These are phyloP conservation scores for Oreochromis tanganicae DNA, from an alignment of 2,113 vertebrate genomes.

Conservation along the genomic window DNA sequence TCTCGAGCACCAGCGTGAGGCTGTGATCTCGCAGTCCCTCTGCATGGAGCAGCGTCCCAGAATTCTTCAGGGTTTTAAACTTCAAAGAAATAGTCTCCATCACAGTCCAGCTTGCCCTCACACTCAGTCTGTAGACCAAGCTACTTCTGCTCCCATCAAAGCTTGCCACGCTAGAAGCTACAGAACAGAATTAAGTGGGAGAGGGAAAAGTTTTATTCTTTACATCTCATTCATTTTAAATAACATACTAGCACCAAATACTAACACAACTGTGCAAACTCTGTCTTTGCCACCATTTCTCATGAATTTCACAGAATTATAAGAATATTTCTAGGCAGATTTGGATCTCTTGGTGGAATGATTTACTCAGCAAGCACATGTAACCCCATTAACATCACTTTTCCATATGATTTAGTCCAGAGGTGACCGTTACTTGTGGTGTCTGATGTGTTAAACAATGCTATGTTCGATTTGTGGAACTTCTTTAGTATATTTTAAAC, in stretches of 20 bases:
- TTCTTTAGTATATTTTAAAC: background rate
- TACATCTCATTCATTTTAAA: background rate
- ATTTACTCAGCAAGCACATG: background rate
- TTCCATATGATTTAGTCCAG: background rate
- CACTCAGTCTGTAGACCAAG: conserved; percentile 41
- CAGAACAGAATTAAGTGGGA: background rate
- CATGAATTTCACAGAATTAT: background rate
- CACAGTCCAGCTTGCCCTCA: background rate
- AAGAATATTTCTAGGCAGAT: background rate
- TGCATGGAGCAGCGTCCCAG: conserved; percentile 55
- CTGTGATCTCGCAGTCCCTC: conserved; percentile 53
- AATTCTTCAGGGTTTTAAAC: conserved; percentile 59
- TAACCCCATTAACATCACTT: background rate
- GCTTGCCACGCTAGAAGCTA: conserved; percentile 53
- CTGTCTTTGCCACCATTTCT: background rate
- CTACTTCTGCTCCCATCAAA: conserved; percentile 58
- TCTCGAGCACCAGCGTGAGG: conserved; percentile 56
- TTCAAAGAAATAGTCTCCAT: conserved; percentile 50
- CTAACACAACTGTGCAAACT: background rate
- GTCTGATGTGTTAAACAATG: background rate
- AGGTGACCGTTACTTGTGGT: background rate
- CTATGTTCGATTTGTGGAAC: background rate
- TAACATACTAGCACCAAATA: background rate
- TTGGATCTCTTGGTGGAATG: background rate
- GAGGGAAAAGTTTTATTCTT: background rate